These are phyloP conservation scores for Zaprionus ornatus DNA, from an alignment of 1,140 invertebrate species.

Conservation along the genomic window DNA sequence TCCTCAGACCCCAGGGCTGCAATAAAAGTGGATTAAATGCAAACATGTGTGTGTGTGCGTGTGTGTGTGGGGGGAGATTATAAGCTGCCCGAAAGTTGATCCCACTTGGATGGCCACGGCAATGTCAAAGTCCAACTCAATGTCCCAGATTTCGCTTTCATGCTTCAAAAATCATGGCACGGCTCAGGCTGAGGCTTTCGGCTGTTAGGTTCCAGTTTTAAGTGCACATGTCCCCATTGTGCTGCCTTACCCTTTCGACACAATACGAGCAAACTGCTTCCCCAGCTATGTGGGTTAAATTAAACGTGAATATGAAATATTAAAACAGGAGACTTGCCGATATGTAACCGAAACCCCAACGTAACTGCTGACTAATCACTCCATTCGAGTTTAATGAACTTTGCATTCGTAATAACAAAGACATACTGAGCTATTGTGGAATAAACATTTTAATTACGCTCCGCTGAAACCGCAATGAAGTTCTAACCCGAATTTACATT, in stretches of 20 bases:
- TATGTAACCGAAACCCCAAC: not conserved
- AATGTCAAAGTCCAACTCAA: constrained; percentile 52
- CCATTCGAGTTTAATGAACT: not conserved
- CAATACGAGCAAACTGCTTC: not conserved
- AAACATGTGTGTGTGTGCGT: constrained; percentile 53
- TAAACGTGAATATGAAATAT: not conserved
- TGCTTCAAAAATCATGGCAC: constrained; percentile 41
- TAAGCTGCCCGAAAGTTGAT: constrained; percentile 48
- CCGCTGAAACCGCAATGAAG: not conserved
- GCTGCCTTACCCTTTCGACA: constrained; percentile 27
- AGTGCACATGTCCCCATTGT: constrained; percentile 41
- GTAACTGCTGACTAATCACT: not conserved
- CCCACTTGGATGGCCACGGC: constrained; percentile 38
- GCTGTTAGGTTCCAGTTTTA: constrained; percentile 26
- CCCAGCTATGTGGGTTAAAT: not conserved
- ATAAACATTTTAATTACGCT: not conserved
- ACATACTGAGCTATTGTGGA: not conserved
- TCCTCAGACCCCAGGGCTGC: constrained; percentile 29
- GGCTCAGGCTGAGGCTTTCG: not conserved
- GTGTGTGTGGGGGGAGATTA: constrained; percentile 1
- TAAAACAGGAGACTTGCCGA: not conserved
- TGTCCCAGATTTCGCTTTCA: constrained; percentile 61
- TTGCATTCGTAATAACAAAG: not conserved
- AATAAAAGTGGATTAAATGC: constrained; percentile 78
- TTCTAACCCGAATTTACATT: not conserved